Evolutionary conservation across 1,140 invertebrate species (phyloP), one percentile per base, ranked within the genome.

Genomic region (Papilio machaon): DNA sequence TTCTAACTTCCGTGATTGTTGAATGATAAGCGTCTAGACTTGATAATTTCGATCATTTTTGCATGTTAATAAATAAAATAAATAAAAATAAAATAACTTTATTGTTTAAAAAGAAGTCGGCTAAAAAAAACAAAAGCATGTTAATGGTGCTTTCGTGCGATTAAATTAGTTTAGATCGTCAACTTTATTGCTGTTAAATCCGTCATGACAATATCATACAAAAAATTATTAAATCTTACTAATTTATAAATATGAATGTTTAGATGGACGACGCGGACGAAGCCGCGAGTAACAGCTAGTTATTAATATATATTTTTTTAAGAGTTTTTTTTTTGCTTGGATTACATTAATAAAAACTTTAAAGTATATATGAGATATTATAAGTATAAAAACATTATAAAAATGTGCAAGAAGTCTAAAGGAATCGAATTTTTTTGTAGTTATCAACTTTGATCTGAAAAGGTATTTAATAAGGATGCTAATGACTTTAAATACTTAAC

Each of bases 1-100:
- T 70, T 70, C n/a, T 70, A 70, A 70, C 64, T 70, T 70, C 64
- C 64, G 64, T 70, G 15, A 70, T 70, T 30, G 11, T 64, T 64
- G 23, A 30, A 13, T 23, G n/a, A 60, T 64, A 64, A 64, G 30
- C 60, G 60, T 64, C 60, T 64, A 38, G 64, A 70, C 30, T 70
- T 70, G 23, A 70, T 70, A 70, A 70, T 70, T 70, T 70, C 64
- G 6, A 15, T 70, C 30, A 7, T 70, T 38, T 30, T 70, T 70
- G 64, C 11, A 70, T 70, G 30, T 38, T 70, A 70, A 70, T 70
- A 30, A 30, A 30, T 30, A 30, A 30, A 30, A 30, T 30, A 30
- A 30, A 30, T 30, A 30, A 30, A 30, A 30, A 30, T 30, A 30
- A 30, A 30, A 30, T 30, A 30, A 30, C 23, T 30, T 30, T 30